Evolutionary conservation across 2,888 invertebrate species (phyloP).

Genomic region (Yponomeuta plumbellus): DNA sequence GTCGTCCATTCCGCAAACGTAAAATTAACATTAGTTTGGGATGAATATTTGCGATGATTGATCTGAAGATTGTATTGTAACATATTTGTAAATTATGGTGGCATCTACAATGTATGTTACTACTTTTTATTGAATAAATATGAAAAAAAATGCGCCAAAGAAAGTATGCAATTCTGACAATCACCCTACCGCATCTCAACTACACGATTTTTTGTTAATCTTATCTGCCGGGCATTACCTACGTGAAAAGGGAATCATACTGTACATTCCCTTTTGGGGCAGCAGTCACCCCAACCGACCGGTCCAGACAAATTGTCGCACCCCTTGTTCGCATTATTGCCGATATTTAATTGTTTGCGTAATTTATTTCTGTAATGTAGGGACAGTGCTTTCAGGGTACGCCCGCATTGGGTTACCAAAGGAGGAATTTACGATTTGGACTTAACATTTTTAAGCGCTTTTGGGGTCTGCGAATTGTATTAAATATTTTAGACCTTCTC

Average conservation of each 20-base stretch:
- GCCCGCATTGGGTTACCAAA: conserved; percentile 38
- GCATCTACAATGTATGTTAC: too few relatives aligned
- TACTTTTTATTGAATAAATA: too few relatives aligned
- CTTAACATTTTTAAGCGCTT: neutral
- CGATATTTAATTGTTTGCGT: conserved; percentile 77
- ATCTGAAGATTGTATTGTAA: too few relatives aligned
- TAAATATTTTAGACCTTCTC: neutral
- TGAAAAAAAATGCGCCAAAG: too few relatives aligned
- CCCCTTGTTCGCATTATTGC: conserved; percentile 74
- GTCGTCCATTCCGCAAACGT: too few relatives aligned
- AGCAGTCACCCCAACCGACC: conserved; percentile 54
- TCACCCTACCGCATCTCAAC: too few relatives aligned
- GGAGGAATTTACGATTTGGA: neutral
- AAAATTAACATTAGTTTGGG: too few relatives aligned
- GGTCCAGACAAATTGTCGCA: conserved; percentile 76
- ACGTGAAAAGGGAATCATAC: neutral
- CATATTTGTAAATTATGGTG: too few relatives aligned
- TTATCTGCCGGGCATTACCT: too few relatives aligned
- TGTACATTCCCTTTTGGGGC: conserved; percentile 21
- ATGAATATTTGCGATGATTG: too few relatives aligned
- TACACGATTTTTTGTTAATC: too few relatives aligned
- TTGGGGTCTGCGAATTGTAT: neutral
- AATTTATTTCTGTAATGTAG: conserved; percentile 68
- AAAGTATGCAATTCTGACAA: too few relatives aligned
- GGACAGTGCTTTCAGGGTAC: conserved; percentile 28